phyloP scores from a whole-genome alignment of 2,888 invertebrate genomes.

The Alentia gelatinosa region DNA sequence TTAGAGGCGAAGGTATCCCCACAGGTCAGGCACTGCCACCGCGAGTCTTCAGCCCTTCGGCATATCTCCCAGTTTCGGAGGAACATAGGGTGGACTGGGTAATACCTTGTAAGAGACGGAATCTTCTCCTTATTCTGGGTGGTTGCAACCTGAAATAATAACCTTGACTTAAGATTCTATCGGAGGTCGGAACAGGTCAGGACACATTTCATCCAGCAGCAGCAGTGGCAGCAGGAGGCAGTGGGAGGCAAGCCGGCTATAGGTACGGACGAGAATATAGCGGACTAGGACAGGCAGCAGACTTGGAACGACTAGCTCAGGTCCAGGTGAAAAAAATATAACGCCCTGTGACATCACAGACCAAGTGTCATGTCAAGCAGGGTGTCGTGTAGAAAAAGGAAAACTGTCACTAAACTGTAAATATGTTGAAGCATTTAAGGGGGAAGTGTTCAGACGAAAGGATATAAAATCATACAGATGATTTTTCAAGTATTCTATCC shows the following conservation, averaged over 20 bases:
- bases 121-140: conserved; percentile 33
- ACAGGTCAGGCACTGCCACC: conserved; percentile 36
- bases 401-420: conserved; percentile 22
- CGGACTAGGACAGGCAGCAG: conserved; percentile 45
- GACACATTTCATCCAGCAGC: conserved; percentile 5
- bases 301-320: conserved; percentile 34
- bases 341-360: background rate
- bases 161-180: conserved; percentile 46
- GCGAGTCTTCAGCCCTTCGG: conserved; percentile 8
- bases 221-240: conserved; percentile 11
- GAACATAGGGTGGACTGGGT: conserved; percentile 28
- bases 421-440: conserved; percentile 32
- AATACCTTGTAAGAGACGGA: conserved; percentile 35
- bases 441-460: conserved; percentile 43
- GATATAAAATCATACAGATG: conserved; percentile 19
- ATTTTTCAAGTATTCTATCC: background rate
- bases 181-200: conserved; percentile 14
- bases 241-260: conserved; percentile 44
- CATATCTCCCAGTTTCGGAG: conserved; percentile 32
- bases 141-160: conserved; percentile 41
- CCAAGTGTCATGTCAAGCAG: background rate
- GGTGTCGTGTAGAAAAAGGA: conserved; percentile 26
- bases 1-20: conserved; percentile 23
- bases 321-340: conserved; percentile 8
- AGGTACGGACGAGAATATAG: conserved; percentile 31